A percentile compares a stretch with the other conserved stretches of the same genome.
phyloP scores from a whole-genome alignment of 1,140 invertebrate genomes.

The Lysiphlebus fabarum region DNA sequence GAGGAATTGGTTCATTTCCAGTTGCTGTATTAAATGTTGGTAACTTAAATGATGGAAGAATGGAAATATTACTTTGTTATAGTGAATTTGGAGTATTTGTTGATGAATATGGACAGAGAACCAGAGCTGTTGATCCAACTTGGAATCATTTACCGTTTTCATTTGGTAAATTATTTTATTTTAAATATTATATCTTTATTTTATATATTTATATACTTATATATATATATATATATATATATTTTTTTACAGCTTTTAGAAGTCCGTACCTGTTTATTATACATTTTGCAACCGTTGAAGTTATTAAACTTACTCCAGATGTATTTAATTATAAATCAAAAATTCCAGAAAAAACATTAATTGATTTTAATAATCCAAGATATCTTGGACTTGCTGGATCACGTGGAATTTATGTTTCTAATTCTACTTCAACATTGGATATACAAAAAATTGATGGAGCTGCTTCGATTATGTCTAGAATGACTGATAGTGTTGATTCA shows the following conservation, averaged over 20 bases:
- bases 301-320: constrained; percentile 54
- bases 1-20: constrained; percentile 50
- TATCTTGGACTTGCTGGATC: constrained; percentile 57
- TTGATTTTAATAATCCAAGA: constrained; percentile 59
- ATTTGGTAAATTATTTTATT: constrained; percentile 60
- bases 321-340: constrained; percentile 38
- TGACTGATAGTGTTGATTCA: constrained; percentile 44
- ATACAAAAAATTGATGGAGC: constrained; percentile 46
- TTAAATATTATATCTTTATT: constrained; percentile 20
- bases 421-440: constrained; percentile 47
- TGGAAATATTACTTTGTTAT: constrained; percentile 82
- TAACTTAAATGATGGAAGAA: constrained; percentile 43
- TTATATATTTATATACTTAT: not conserved
- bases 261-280: constrained; percentile 77
- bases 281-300: constrained; percentile 67
- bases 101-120: constrained; percentile 73
- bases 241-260: constrained; percentile 58
- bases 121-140: constrained; percentile 71
- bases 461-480: constrained; percentile 26
- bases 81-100: constrained; percentile 87
- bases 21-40: constrained; percentile 44
- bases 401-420: constrained; percentile 54
- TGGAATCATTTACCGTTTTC: constrained; percentile 76
- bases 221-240: constrained; percentile 1
- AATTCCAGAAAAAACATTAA: constrained; percentile 42